Evolutionary conservation across 1,140 invertebrate genomes (phyloP), one percentile per base, ranked within the genome.

Genomic region (Apis laboriosa): DNA sequence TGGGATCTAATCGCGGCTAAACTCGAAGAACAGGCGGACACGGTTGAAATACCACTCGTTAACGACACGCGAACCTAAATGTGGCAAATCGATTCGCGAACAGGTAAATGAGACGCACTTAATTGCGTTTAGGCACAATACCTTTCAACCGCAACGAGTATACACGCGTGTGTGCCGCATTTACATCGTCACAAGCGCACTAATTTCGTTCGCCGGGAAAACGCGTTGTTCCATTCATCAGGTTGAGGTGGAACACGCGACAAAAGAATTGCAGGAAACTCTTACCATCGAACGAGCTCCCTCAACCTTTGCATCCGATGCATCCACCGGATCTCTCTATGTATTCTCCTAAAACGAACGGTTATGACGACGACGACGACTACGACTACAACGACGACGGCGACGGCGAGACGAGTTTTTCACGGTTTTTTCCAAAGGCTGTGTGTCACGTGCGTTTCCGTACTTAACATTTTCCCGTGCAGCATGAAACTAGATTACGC

Each of bases 91-190:
- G 78, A 68, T 84, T 70, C 51, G 13, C 24, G n/a, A 24, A 19
- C 61, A 60, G 55, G 34, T 72, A 77, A 78, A 78, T 61, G 76
- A 88, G 61, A 83, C 56, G 51, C 61, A 64, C 63, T 79, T 83
- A 83, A 87, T 88, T 87, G 79, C 79, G 64, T 85, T 76, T 74
- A 66, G 53, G 53, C 73, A 79, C 66, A 83, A 85, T 80, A 24
- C 51, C 60, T 61, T 17, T 19, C 49, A 19, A 3, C 51, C 43
- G 74, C 60, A 79, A 73, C 63, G 8, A n/a, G 60, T 28, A 24
- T n/a, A 15, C 9, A 8, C 24, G 17, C 28, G 17, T 24, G 24
- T 19, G n/a, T 15, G 13, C n/a, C 28, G 19, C 63, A 49, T 55
- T 86, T 43, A 83, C 84, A 77, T 28, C 7, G 19, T 13, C 24